Evolutionary conservation across 1,140 invertebrate species (phyloP).

Genomic region (Atopsyche davidsoni): DNA sequence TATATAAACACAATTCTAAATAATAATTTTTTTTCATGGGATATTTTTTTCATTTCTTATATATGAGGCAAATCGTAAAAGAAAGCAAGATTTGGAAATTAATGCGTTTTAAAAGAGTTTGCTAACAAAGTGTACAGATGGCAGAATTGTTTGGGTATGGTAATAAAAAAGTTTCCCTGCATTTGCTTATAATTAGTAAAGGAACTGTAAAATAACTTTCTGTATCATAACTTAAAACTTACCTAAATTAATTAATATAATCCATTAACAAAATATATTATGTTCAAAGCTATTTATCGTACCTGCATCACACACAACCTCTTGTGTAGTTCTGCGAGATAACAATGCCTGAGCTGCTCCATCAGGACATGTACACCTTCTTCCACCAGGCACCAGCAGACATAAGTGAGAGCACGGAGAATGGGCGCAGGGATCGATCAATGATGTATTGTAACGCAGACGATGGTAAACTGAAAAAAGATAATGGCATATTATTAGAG

Average conservation of each 20-base stretch:
- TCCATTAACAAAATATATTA: background rate
- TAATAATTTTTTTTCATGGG: no score
- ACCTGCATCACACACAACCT: slow-evolving; percentile 71
- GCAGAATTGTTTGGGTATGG: no score
- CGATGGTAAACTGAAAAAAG: slow-evolving; percentile 64
- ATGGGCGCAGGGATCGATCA: slow-evolving; percentile 65
- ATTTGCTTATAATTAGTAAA: no score
- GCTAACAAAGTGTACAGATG: no score
- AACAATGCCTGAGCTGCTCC: slow-evolving; percentile 44
- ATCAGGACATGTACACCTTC: slow-evolving; percentile 86
- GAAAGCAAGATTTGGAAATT: no score
- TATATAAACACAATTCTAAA: no score
- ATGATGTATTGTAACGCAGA: slow-evolving; percentile 69
- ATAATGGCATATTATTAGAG: background rate
- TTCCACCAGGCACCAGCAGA: slow-evolving; percentile 77
- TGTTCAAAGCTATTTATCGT: slow-evolving; percentile 24
- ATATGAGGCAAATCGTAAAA: no score
- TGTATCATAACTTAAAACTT: background rate
- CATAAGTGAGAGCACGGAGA: slow-evolving; percentile 85
- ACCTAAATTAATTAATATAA: background rate
- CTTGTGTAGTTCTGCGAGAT: slow-evolving; percentile 50
- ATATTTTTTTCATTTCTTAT: no score
- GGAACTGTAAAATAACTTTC: background rate
- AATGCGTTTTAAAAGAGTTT: no score
- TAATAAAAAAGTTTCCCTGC: no score